Percentiles rank a stretch among this genome's conserved stretches.
Conservation (phyloP, 2,113 vertebrate species). For the Nerophis lumbriciformis region DNA sequence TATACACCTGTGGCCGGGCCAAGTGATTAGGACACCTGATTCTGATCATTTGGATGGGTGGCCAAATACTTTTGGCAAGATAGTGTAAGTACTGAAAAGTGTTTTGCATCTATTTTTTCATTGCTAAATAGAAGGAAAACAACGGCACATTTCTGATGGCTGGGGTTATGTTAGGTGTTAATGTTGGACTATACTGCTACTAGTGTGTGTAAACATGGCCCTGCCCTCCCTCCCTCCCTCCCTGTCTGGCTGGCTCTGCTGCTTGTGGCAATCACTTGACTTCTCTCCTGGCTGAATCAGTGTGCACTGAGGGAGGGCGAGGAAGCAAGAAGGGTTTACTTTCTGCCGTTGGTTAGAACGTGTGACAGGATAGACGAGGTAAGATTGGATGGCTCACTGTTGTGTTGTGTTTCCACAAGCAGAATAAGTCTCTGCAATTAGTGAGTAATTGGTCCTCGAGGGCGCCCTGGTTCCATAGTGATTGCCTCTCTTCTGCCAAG, state of each 20-base stretch:
- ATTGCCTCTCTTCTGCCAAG: constrained; percentile 17
- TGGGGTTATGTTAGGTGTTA: neutral
- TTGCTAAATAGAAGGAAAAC: neutral
- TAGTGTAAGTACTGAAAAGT: no score
- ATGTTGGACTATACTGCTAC: neutral
- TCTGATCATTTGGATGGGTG: no score
- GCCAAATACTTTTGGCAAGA: no score
- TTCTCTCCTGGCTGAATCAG: neutral
- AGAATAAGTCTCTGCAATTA: constrained; percentile 28
- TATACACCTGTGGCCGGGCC: no score
- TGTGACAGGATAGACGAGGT: neutral
- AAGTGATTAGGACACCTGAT: no score
- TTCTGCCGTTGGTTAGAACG: neutral
- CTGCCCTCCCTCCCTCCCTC: constrained; percentile 14
- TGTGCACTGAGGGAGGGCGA: neutral
- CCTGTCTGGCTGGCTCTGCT: neutral
- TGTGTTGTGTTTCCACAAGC: neutral
- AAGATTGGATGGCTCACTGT: neutral
- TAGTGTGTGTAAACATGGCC: constrained; percentile 2
- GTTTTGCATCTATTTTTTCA: neutral
- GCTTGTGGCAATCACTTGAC: neutral
- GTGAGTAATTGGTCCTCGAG: constrained; percentile 1
- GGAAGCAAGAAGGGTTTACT: neutral
- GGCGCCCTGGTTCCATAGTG: constrained; percentile 29
- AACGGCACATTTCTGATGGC: neutral